Evolutionary conservation across 2,888 invertebrate species (phyloP), one percentile per base, ranked within the genome.

Genomic region (Macrophya annulata): DNA sequence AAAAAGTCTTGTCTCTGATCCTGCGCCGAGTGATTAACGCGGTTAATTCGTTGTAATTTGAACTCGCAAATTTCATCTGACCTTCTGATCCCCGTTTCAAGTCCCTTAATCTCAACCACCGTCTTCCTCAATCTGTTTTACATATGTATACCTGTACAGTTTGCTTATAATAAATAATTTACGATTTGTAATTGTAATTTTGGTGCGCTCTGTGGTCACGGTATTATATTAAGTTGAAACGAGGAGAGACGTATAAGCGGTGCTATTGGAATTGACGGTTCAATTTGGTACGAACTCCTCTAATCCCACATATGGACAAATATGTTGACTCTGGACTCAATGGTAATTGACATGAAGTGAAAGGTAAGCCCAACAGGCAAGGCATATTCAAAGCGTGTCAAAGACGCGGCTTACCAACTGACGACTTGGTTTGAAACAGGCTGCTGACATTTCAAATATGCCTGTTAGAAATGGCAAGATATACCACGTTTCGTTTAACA

Each of bases 21-120:
- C 55, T 86, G 87, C 85, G 86, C 88, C 84, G 87, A 88, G 90
- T 91, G 91, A 92, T 92, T 91, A 92, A 92, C 91, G 90, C 88
- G 90, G 91, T 91, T 92, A 92, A 92, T 92, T 91, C 90, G 91
- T 91, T 91, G 90, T 89, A 91, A 92, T 91, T 92, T 91, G 88
- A 90, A 88, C 90, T 87, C 88, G 86, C 89, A 85, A 85, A 74
- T 62, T 79, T 85, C 74, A 82, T 9, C 77, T 77, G 77, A 55
- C 77, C 77, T 77, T 55, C 77, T 55, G 77, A 77, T 74, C 31
- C 77, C 31, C 51, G 31, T 15, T 55, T 55, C 55, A 74, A 85
- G 59, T 82, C 68, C 83, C 62, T 76, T 85, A 85, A 87, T 86
- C 85, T 87, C 85, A 84, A 83, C 87, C 86, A 85, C 82, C 68